These are phyloP conservation scores for Cardiocondyla obscurior DNA, from an alignment of 1,140 invertebrate genomes.

Conservation along the genomic window DNA sequence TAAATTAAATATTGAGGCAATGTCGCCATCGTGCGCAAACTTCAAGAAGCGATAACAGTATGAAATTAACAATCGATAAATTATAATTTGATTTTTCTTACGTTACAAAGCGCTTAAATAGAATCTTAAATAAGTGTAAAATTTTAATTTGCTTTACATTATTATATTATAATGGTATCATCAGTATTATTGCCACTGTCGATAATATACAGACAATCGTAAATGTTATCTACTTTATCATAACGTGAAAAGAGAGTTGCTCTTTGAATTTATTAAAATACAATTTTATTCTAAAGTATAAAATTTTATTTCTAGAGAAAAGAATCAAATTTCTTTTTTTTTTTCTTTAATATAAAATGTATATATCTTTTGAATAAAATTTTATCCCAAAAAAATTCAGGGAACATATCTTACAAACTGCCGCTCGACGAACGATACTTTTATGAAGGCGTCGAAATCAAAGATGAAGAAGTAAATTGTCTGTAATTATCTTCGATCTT, in stretches of 20 bases:
- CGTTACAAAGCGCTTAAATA: background rate
- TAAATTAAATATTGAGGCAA: background rate
- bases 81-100: background rate
- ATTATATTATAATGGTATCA: background rate
- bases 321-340: no score
- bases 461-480: background rate
- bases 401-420: background rate
- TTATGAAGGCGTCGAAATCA: background rate
- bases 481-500: background rate
- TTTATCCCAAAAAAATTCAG: no score
- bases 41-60: background rate
- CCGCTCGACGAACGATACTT: background rate
- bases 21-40: conserved; percentile 14
- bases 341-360: no score
- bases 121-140: background rate
- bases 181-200: background rate
- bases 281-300: no score
- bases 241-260: background rate
- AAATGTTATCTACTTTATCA: background rate
- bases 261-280: no score
- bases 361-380: no score
- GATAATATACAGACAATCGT: background rate
- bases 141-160: background rate
- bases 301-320: no score
- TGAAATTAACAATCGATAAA: conserved; percentile 11